Conservation (phyloP, 2,888 invertebrate species). For the Epinotia demarniana region DNA sequence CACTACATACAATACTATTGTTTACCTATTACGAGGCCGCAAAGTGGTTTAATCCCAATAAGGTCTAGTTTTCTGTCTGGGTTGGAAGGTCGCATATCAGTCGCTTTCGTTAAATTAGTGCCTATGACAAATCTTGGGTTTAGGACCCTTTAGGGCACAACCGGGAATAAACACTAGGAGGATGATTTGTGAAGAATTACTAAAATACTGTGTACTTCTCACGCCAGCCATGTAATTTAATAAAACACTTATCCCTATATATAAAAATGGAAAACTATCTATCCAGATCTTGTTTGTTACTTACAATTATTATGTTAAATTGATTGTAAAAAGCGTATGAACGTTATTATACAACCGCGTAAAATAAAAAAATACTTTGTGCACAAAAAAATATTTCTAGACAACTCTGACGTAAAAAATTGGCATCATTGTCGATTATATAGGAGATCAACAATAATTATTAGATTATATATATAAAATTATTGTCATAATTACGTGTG, state of each 20-base stretch:
- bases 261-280: conserved; percentile 44
- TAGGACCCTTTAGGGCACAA: no score
- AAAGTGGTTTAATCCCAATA: no score
- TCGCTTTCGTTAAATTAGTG: no score
- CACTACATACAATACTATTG: no score
- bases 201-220: neutral
- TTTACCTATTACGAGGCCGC: no score
- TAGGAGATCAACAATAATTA: conserved; percentile 33
- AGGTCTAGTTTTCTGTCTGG: no score
- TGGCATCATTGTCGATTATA: conserved; percentile 31
- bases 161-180: no score
- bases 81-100: no score
- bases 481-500: conserved; percentile 30
- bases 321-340: conserved; percentile 45
- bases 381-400: conserved; percentile 28
- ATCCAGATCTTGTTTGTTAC: conserved; percentile 50
- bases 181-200: no score
- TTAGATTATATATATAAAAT: conserved; percentile 7
- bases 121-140: no score
- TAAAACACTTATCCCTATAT: conserved; percentile 28
- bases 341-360: conserved; percentile 32
- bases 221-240: conserved; percentile 23
- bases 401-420: conserved; percentile 7
- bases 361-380: conserved; percentile 32
- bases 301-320: conserved; percentile 44